phyloP scores from a whole-genome alignment of 2,113 vertebrate genomes.

The Microcebus griseorufus region DNA sequence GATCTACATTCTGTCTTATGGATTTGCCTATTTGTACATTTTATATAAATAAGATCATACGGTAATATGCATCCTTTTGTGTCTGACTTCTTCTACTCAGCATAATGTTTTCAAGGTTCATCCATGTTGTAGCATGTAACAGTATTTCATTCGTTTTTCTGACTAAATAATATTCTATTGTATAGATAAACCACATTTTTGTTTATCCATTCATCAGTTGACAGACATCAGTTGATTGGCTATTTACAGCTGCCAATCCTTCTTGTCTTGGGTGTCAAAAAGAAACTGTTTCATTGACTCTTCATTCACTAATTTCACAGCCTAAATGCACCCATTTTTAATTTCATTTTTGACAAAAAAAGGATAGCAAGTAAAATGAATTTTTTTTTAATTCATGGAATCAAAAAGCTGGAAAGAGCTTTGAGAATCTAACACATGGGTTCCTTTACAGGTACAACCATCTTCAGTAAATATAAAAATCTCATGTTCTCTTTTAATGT shows the following conservation, averaged over 20 bases:
- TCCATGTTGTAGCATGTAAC: not conserved
- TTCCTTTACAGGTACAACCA: not conserved
- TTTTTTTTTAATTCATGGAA: not conserved
- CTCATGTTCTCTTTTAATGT: not conserved
- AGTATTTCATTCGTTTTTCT: not conserved
- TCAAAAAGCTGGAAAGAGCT: conserved; percentile 42
- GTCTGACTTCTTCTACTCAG: not conserved
- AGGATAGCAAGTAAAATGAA: not conserved
- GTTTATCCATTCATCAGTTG: not conserved
- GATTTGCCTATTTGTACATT: not conserved
- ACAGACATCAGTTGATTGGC: not conserved
- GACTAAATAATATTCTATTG: not conserved
- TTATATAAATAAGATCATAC: not conserved
- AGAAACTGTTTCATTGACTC: not conserved
- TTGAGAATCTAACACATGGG: conserved; percentile 11
- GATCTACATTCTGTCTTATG: not conserved
- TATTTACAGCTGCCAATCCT: not conserved
- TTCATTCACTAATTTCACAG: not conserved
- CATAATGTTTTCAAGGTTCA: not conserved
- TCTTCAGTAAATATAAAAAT: conserved; percentile 4
- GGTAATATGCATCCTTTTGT: not conserved
- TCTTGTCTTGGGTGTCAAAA: not conserved
- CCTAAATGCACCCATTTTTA: conserved; percentile 1
- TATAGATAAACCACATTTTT: not conserved
- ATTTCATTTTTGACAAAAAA: conserved; percentile 40